These are phyloP conservation scores for Gandaritis pyraliata DNA, from an alignment of 2,888 invertebrate species.

Conservation along the genomic window DNA sequence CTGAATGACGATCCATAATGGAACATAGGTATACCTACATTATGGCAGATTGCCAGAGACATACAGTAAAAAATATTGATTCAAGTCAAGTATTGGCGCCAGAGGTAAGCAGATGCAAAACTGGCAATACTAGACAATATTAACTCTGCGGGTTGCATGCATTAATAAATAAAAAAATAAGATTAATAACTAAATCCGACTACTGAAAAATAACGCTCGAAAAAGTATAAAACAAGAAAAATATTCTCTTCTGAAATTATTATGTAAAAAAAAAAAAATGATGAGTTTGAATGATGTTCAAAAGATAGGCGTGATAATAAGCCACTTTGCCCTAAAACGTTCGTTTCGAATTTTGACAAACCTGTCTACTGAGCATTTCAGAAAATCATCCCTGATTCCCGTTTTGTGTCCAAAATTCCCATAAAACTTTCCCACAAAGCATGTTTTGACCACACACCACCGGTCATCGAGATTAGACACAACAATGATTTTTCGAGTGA, in stretches of 20 bases:
- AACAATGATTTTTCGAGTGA: slow-evolving; percentile 54
- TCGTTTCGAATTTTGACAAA: too few species aligned
- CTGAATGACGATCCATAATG: too few species aligned
- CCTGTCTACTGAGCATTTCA: slow-evolving; percentile 5
- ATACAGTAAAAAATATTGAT: slow-evolving; percentile 7
- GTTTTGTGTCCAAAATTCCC: slow-evolving; percentile 15
- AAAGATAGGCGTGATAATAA: too few species aligned
- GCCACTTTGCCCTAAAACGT: too few species aligned
- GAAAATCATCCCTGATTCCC: slow-evolving; percentile 12
- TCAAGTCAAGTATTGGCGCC: slow-evolving; percentile 17
- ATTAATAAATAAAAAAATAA: too few species aligned
- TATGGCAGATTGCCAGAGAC: slow-evolving; percentile 15
- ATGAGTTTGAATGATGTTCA: too few species aligned
- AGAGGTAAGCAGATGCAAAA: slow-evolving; percentile 11
- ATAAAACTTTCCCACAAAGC: slow-evolving; percentile 61
- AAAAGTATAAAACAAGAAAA: too few species aligned
- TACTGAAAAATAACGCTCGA: too few species aligned
- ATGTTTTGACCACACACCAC: slow-evolving; percentile 51
- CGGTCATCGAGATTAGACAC: slow-evolving; percentile 51
- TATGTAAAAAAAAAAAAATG: too few species aligned
- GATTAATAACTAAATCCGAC: too few species aligned
- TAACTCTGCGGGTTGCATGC: not conserved
- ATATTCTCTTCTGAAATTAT: too few species aligned
- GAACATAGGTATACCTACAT: not conserved
- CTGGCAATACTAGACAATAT: slow-evolving; percentile 8